Conservation (phyloP, 2,113 vertebrate genomes). For the Serilophus lunatus region DNA sequence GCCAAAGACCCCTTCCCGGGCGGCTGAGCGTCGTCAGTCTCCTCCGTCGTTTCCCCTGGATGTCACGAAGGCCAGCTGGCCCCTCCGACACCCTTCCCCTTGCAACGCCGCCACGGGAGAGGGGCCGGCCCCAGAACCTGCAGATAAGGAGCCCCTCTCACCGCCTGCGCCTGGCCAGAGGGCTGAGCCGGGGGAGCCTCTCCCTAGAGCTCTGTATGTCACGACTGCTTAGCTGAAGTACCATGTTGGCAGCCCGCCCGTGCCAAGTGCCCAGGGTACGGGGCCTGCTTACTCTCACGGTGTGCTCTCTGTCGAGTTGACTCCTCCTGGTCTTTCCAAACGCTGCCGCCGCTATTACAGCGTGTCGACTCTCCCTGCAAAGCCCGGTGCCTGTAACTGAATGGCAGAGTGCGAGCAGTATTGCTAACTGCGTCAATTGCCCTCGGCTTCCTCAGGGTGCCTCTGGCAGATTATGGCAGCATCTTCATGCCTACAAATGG, state of each 20-base stretch:
- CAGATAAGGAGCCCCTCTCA: fast-evolving
- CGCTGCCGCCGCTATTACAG: not conserved
- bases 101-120: not conserved
- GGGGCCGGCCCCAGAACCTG: not conserved
- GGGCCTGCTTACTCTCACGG: not conserved
- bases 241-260: fast-evolving
- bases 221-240: not conserved
- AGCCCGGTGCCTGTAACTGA: not conserved
- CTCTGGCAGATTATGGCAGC: not conserved
- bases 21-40: not conserved
- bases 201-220: not conserved
- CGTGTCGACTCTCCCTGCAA: not conserved
- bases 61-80: not conserved
- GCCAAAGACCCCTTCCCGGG: not conserved
- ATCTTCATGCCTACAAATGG: not conserved
- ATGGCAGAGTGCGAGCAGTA: not conserved
- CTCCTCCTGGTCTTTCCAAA: not conserved
- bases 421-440: fast-evolving
- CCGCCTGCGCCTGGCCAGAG: not conserved
- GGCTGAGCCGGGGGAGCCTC: not conserved
- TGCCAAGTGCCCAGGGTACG: no score
- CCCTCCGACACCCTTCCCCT: no score
- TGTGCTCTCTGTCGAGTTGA: not conserved
- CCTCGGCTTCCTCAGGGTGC: not conserved
- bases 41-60: not conserved